Base-by-base conservation (phyloP, 2,888 invertebrate genomes). In the Phaedon cochleariae region DNA sequence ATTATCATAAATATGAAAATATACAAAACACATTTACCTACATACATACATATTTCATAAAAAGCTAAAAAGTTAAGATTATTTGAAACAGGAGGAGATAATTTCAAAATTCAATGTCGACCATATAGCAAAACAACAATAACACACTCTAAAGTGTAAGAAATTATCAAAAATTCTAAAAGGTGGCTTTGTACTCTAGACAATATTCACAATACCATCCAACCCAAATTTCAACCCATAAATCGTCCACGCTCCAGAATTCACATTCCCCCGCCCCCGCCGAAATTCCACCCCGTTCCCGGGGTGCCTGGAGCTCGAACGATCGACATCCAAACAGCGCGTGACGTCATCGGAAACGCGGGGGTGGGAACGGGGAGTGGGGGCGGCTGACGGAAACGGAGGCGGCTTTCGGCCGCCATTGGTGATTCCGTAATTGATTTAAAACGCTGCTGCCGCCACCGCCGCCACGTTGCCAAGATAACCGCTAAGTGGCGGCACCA, bases 341-440 rank as follows among this genome's bases (percentile, higher is more conserved):
- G 71, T 77, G 78, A 78, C 79, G 78, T 76, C 74, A 77, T 62
- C 62, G 68, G 57, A 57, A 67, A 64, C 26, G 58, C 55, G 61
- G 62, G 59, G 58, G 41, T 21, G 62, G 66, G 26, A 26, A 7
- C 3, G 26, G 51, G 59, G 62, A 52, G 57, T 34, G 58, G 65
- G 62, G 67, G 62, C 31, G 69, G 46, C 49, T 55, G 65, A 64
- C 67, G 75, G 73, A 72, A 66, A 70, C 49, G 73, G 68, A 69
- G 74, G 77, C 70, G 74, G 71, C 67, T 68, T 60, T 41, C 61
- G 61, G 68, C 58, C 67, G 72, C 73, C 73, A 74, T 74, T 74
- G 72, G 73, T 73, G 69, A 67, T 64, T 62, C 65, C 66, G 71
- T 73, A 76, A 77, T 76, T 77, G 74, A 76, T 76, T 72, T 72